Conservation (phyloP, 2,113 vertebrate genomes). For the Tragulus kanchil region DNA sequence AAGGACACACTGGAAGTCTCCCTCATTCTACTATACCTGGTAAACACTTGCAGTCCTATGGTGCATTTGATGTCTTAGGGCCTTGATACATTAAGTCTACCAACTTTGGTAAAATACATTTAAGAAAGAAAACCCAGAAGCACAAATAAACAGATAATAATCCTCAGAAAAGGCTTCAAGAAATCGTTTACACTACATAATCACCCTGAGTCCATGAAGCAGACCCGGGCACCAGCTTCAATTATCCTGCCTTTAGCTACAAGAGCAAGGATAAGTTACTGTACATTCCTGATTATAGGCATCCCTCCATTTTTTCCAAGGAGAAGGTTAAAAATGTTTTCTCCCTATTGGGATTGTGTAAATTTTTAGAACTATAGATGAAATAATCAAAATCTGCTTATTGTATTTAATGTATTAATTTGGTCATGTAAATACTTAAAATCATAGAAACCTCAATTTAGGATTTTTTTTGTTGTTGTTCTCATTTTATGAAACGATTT, state of each 20-base stretch:
- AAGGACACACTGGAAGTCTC: background rate
- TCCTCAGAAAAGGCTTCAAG: background rate
- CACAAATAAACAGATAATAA: background rate
- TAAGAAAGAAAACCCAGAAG: background rate
- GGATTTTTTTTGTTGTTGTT: background rate
- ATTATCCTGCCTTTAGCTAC: background rate
- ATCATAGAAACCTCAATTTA: background rate
- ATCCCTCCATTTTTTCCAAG: background rate
- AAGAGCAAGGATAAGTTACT: background rate
- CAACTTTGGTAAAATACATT: background rate
- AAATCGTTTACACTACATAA: background rate
- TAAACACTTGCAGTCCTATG: background rate
- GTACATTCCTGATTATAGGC: background rate
- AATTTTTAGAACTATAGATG: background rate
- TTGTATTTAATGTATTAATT: background rate
- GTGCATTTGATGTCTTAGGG: background rate
- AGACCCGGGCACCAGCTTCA: background rate
- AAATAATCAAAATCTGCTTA: background rate
- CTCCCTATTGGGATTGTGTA: background rate
- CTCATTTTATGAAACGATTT: constrained; percentile 19
- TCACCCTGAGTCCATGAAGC: background rate
- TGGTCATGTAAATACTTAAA: constrained; percentile 2
- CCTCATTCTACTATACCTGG: background rate
- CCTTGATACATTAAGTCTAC: background rate
- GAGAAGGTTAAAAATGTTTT: background rate